Percentiles rank a stretch among this genome's conserved stretches.
Conservation (phyloP, 2,797 vertebrate genomes). For the Hemibagrus guttatus region DNA sequence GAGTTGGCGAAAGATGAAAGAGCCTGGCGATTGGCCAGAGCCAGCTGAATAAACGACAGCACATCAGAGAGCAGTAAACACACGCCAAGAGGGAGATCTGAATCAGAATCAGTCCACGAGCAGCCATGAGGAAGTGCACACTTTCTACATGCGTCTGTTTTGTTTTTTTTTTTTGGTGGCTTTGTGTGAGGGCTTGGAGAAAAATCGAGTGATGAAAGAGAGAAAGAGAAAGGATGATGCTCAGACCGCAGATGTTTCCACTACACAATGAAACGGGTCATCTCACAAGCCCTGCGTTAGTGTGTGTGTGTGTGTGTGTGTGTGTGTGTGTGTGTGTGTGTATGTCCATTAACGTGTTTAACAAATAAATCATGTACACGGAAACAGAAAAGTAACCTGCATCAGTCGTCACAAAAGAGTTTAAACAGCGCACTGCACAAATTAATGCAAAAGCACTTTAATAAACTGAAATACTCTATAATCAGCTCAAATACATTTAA, state of each 20-base stretch:
- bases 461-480: too few relatives aligned
- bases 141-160: neutral
- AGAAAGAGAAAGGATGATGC: neutral
- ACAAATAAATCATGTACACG: neutral
- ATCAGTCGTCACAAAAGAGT: neutral
- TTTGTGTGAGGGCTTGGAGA: slow-evolving; percentile 2
- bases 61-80: slow-evolving; percentile 37
- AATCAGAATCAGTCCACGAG: neutral
- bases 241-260: slow-evolving; percentile 22
- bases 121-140: neutral
- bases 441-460: neutral
- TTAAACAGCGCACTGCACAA: neutral
- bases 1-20: slow-evolving; percentile 54
- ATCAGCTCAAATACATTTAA: neutral
- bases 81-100: slow-evolving; percentile 1
- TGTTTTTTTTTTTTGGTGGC: neutral
- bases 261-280: neutral
- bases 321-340: slow-evolving; percentile 34
- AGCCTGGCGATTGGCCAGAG: slow-evolving; percentile 38
- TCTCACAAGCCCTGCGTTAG: neutral
- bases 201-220: neutral
- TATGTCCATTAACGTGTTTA: slow-evolving; percentile 2
- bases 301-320: slow-evolving; percentile 27
- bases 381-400: neutral
- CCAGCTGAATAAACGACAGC: slow-evolving; percentile 54